Evolutionary conservation across 2,888 invertebrate genomes (phyloP).

Genomic region (Colostygia pectinataria): DNA sequence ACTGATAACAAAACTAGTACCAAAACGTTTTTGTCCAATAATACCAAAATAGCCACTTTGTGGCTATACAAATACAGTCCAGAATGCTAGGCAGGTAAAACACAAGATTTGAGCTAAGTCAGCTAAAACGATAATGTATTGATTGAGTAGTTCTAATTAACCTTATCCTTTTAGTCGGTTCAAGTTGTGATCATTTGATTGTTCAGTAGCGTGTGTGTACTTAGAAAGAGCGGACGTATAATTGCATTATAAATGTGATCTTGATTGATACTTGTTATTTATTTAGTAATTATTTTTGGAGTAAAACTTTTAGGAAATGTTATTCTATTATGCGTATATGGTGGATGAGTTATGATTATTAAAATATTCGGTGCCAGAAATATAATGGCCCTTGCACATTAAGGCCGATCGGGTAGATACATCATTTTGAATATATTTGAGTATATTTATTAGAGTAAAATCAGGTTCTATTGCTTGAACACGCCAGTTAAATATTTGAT

Average conservation of each 20-base stretch:
- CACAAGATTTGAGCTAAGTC: no score
- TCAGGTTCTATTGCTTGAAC: no score
- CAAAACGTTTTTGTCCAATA: no score
- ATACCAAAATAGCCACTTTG: no score
- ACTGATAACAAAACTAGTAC: no score
- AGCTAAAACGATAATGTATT: no score
- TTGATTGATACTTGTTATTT: constrained; percentile 26
- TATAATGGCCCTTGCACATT: constrained; percentile 4
- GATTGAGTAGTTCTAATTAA: no score
- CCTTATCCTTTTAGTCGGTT: background rate
- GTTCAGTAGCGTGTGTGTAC: constrained; percentile 1
- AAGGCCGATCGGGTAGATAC: background rate
- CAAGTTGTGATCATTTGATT: background rate
- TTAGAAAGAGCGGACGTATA: background rate
- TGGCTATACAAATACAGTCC: no score
- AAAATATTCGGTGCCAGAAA: constrained; percentile 36
- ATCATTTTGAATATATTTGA: no score
- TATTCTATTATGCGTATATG: constrained; percentile 17
- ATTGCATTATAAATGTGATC: background rate
- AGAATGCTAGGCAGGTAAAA: no score
- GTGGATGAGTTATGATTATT: constrained; percentile 17
- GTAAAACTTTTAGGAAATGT: constrained; percentile 24
- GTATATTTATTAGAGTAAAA: no score
- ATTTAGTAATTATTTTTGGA: constrained; percentile 31
- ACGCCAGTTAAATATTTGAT: no score